A percentile compares a stretch with the other conserved stretches of the same genome.
phyloP scores from a whole-genome alignment of 1,140 invertebrate species.

The Trigoniulus corallinus region DNA sequence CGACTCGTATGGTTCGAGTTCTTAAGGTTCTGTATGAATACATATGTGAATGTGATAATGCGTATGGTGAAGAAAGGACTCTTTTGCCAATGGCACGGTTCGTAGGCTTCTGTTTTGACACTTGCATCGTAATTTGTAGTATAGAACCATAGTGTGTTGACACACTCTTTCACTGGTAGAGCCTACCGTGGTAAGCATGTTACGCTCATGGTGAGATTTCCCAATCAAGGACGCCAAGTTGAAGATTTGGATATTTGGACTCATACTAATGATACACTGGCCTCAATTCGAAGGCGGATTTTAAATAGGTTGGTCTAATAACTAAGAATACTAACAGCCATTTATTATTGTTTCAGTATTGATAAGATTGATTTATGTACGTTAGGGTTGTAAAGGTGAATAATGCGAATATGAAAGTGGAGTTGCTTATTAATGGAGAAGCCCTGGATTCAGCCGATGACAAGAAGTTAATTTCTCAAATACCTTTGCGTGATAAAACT shows the following conservation, averaged over 20 bases:
- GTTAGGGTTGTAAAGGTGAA: constrained; percentile 27
- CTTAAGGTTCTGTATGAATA: constrained; percentile 90
- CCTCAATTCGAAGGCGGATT: constrained; percentile 57
- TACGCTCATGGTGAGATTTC: constrained; percentile 68
- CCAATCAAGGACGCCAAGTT: constrained; percentile 69
- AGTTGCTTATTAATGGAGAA: constrained; percentile 80
- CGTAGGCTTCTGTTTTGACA: constrained; percentile 7
- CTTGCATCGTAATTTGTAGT: constrained; percentile 5
- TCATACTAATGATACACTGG: constrained; percentile 84
- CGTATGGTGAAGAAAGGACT: constrained; percentile 73
- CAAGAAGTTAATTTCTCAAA: constrained; percentile 69
- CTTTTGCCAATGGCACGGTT: constrained; percentile 72
- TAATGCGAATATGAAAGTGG: constrained; percentile 48
- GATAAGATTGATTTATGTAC: not conserved
- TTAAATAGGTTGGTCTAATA: constrained; percentile 25
- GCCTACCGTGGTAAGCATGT: constrained; percentile 81
- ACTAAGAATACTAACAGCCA: not conserved
- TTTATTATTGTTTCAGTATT: constrained; percentile 1
- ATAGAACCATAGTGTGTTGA: not conserved
- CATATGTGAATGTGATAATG: constrained; percentile 84
- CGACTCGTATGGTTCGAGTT: constrained; percentile 81
- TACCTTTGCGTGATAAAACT: constrained; percentile 79
- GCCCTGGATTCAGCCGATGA: constrained; percentile 71
- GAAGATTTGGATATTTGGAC: constrained; percentile 86
- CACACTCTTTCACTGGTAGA: constrained; percentile 34